Percentiles rank a stretch among this genome's conserved stretches.
phyloP scores from a whole-genome alignment of 2,888 invertebrate genomes.

The Cataglyphis rosenhaueri region DNA sequence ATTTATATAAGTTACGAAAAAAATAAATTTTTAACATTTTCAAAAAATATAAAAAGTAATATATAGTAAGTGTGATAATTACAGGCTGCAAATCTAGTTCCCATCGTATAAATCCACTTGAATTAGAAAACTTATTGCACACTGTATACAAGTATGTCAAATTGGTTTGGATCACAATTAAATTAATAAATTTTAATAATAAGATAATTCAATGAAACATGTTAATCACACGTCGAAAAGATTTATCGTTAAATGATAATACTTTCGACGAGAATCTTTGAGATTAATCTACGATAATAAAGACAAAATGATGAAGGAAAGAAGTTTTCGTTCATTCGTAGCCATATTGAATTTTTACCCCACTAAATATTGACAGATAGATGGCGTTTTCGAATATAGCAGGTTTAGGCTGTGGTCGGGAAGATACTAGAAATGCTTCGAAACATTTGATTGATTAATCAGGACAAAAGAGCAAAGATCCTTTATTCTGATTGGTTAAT shows the following conservation, averaged over 20 bases:
- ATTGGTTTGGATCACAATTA: background rate
- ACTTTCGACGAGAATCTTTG: background rate
- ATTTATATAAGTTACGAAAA: background rate
- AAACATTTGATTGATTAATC: too few relatives aligned
- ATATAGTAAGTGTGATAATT: slow-evolving; percentile 86
- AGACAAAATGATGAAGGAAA: too few relatives aligned
- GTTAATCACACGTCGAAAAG: background rate
- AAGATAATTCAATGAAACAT: background rate
- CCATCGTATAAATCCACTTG: slow-evolving; percentile 89
- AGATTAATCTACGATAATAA: too few relatives aligned
- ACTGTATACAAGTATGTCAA: background rate
- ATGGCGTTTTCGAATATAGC: too few relatives aligned
- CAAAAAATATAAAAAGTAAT: background rate
- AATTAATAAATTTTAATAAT: background rate
- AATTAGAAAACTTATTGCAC: background rate
- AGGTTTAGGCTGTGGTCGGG: too few relatives aligned
- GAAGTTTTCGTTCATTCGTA: too few relatives aligned
- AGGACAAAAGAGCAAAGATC: too few relatives aligned
- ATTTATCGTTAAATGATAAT: background rate
- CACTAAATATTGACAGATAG: too few relatives aligned
- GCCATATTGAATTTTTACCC: too few relatives aligned
- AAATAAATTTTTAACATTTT: background rate
- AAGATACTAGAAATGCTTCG: too few relatives aligned
- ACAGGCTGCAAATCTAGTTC: slow-evolving; percentile 97
- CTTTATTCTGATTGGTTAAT: too few relatives aligned